Evolutionary conservation across 2,797 vertebrate genomes (phyloP).

Genomic region (Platyrinchus mystaceus): DNA sequence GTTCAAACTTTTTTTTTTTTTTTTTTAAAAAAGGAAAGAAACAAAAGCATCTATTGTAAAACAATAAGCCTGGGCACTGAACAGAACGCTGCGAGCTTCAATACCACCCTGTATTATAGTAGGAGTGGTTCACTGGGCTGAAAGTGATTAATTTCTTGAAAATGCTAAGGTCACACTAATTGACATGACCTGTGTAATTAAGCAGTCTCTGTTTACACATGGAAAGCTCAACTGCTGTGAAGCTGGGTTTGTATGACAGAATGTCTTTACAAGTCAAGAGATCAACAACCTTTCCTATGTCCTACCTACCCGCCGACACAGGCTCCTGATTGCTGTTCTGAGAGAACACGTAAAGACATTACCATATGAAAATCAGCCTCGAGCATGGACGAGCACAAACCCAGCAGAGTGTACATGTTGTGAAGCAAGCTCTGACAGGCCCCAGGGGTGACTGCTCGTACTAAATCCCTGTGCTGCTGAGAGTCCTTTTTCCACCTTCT

Average conservation of each 20-base stretch:
- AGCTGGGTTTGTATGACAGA: conserved; percentile 77
- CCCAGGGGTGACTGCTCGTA: conserved; percentile 17
- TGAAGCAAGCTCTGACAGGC: conserved; percentile 30
- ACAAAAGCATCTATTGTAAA: conserved; percentile 55
- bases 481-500: conserved; percentile 24
- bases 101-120: conserved; percentile 61
- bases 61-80: conserved; percentile 35
- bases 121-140: conserved; percentile 44
- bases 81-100: conserved; percentile 53
- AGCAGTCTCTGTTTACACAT: conserved; percentile 82
- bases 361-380: conserved; percentile 71
- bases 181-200: conserved; percentile 85
- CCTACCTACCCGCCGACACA: conserved; percentile 71
- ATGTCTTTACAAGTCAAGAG: conserved; percentile 81
- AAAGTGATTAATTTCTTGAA: conserved; percentile 84
- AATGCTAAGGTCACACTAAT: conserved; percentile 81
- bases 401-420: conserved; percentile 36
- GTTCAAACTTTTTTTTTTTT: no score
- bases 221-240: conserved; percentile 73
- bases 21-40: neutral
- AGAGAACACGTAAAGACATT: conserved; percentile 45
- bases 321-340: conserved; percentile 72
- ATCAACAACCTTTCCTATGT: conserved; percentile 79
- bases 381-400: conserved; percentile 21
- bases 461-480: conserved; percentile 22